Evolutionary conservation across 2,888 invertebrate species (phyloP), one percentile per base, ranked within the genome.

Genomic region (Dioctria linearis): DNA sequence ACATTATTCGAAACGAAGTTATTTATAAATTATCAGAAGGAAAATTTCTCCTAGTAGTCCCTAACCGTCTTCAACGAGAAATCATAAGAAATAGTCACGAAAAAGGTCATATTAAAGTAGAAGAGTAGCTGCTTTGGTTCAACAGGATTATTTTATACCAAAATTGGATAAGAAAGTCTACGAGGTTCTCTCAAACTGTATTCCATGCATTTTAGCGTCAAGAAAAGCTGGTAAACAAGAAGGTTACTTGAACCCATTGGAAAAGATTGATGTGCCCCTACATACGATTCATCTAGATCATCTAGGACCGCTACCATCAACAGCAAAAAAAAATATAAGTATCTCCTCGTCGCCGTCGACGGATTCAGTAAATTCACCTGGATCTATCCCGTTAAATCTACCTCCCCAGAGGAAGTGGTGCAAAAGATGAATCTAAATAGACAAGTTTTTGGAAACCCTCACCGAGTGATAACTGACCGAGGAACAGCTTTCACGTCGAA

Each of bases 211-310:
- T 0, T 57, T 79, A 46, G 59, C 57, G 0, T 40, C 46, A 8
- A 78, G 11, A 11, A 78, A 78, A 37, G 3, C 37, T 1, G 87
- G 87, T 2, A 86, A 85, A 65, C 82, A 85, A 65, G 86, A 86
- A 83, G 86, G 87, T 25, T 83, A 82, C 9, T 80, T 87, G 49
- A 69, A 86, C 65, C 82, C 84, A 0, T 84, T 87, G 0, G 83
- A 84, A n/a, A 87, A 87, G 54, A 86, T 81, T 8, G 83, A 80
- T 0, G 54, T 66, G 0, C 86, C 86, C 3, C 66, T 86, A 6
- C 79, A 84, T 6, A 86, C 86, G 0, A 84, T 83, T 5, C 86
- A 87, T 61, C 51, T 85, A 6, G 87, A 87, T 66, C 87, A 88
- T 57, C n/a, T 87, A 3, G 86, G 87, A 3, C 86, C 86, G 3